Base-by-base conservation (phyloP, 2,888 invertebrate species). In the Lasioglossum pauxillum region DNA sequence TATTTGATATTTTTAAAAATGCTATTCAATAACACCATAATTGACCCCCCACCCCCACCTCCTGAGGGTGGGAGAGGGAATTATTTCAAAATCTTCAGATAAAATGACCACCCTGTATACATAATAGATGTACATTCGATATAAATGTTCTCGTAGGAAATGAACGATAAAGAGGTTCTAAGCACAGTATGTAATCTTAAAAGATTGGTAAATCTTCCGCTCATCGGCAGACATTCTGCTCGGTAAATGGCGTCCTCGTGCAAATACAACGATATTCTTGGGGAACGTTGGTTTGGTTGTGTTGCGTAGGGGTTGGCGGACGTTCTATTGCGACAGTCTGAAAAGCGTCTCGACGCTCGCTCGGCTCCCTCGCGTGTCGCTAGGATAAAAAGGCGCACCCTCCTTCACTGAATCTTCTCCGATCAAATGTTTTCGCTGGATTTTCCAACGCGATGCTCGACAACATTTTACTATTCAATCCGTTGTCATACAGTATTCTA, bases 321-420 rank as follows among this genome's bases (percentile, higher is more conserved):
- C 87, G 87, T 86, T 86, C 86, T 86, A 87, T 78, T 49, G 75
- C 83, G 64, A 83, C 80, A 67, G 87, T 83, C 86, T 87, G 87
- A 87, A 87, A 87, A 80, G 83, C 87, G 87, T 86, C 86, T 83
- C 86, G 87, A 80, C 86, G 83, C 80, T 85, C 71, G 75, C 57
- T 81, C 44, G 35, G 67, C 84, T 75, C 86, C 80, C 80, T 60
- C 75, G 80, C 67, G 35, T 72, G 71, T 79, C 76, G 78, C 84
- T 64, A 78, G 75, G 79, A 82, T 85, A 75, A 79, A 77, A 82
- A 60, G 64, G 27, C 35, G 60, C 77, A 46, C 82, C 77, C 79
- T 44, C 44, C 16, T 69, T 19, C 69, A 46, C 3, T n/a, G 57
- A n/a, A 60, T 49, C 57, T 75, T 57, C 46, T 69, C 31, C 44